Evolutionary conservation across 1,140 invertebrate species (phyloP).

Genomic region (Megalonaias nervosa): DNA sequence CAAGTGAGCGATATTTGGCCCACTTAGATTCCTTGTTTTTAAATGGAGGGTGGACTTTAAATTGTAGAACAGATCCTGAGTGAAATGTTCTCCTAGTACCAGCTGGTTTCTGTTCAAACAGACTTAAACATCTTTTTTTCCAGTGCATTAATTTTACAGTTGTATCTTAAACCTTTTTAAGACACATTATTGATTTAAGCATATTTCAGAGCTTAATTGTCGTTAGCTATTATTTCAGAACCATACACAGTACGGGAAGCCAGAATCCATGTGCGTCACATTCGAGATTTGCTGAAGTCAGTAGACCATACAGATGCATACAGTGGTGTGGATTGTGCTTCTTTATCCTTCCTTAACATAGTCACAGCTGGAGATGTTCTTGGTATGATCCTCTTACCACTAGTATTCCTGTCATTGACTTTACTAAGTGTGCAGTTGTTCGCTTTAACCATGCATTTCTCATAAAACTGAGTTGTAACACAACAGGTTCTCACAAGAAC

Average conservation of each 20-base stretch:
- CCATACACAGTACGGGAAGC: constrained; percentile 98
- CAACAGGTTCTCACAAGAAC: no score
- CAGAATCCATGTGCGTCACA: constrained; percentile 96
- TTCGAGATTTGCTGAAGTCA: constrained; percentile 95
- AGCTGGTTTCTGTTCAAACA: no score
- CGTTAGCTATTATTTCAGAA: constrained; percentile 76
- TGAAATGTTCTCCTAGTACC: no score
- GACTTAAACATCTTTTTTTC: background rate
- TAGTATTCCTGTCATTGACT: background rate
- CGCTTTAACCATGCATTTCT: background rate
- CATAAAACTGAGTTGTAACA: no score
- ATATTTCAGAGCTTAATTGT: no score
- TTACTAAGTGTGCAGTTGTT: background rate
- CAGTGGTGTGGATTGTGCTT: constrained; percentile 95
- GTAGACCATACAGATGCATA: constrained; percentile 89
- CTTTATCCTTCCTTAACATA: constrained; percentile 95
- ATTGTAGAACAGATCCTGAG: no score
- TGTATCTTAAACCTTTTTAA: constrained; percentile 6
- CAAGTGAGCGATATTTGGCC: no score
- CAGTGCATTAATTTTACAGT: background rate
- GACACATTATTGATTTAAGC: constrained; percentile 43
- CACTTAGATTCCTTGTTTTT: no score
- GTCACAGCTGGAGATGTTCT: constrained; percentile 90
- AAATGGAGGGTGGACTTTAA: no score
- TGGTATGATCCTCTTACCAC: constrained; percentile 56